These are phyloP conservation scores for Schlechtendalia chinensis DNA, from an alignment of 1,140 invertebrate species.

Conservation along the genomic window DNA sequence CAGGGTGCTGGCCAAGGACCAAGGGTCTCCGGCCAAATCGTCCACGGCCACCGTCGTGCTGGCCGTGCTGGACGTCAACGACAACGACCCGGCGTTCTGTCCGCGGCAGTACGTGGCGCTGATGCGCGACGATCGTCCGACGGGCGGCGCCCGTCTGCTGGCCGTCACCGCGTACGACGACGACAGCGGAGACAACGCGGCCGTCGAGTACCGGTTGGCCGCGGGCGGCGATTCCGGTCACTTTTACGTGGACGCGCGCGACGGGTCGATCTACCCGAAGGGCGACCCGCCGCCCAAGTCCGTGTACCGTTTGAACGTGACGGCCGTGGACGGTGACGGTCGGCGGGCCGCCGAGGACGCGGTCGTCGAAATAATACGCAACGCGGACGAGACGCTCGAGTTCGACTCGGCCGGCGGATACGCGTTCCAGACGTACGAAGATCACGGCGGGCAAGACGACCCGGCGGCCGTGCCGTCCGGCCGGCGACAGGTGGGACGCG, in stretches of 20 bases:
- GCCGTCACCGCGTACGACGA: slow-evolving; percentile 73
- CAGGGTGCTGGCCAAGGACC: slow-evolving; percentile 84
- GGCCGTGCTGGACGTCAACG: slow-evolving; percentile 83
- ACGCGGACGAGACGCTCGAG: too few relatives aligned
- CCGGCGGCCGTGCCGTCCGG: slow-evolving; percentile 59
- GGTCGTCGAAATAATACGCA: slow-evolving; percentile 76
- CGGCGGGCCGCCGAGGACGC: slow-evolving; percentile 70
- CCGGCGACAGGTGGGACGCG: slow-evolving; percentile 73
- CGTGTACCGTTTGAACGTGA: slow-evolving; percentile 70
- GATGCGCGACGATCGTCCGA: slow-evolving; percentile 65
- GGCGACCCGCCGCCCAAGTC: slow-evolving; percentile 63
- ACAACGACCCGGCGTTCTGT: slow-evolving; percentile 86
- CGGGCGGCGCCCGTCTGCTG: slow-evolving; percentile 70
- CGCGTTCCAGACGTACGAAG: slow-evolving; percentile 77
- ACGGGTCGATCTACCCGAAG: slow-evolving; percentile 70
- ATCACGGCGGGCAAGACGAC: slow-evolving; percentile 61
- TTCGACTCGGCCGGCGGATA: slow-evolving; percentile 73
- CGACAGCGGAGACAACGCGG: slow-evolving; percentile 80
- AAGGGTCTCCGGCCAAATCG: slow-evolving; percentile 81
- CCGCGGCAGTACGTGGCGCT: slow-evolving; percentile 76
- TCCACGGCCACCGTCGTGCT: slow-evolving; percentile 83
- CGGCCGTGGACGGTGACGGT: slow-evolving; percentile 76
- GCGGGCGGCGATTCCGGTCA: slow-evolving; percentile 70
- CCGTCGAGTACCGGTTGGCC: slow-evolving; percentile 73
- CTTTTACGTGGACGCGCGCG: slow-evolving; percentile 74